Percentiles rank a stretch among this genome's conserved stretches.
phyloP scores from a whole-genome alignment of 2,888 invertebrate species.

The Lepetodrilus schrolli region DNA sequence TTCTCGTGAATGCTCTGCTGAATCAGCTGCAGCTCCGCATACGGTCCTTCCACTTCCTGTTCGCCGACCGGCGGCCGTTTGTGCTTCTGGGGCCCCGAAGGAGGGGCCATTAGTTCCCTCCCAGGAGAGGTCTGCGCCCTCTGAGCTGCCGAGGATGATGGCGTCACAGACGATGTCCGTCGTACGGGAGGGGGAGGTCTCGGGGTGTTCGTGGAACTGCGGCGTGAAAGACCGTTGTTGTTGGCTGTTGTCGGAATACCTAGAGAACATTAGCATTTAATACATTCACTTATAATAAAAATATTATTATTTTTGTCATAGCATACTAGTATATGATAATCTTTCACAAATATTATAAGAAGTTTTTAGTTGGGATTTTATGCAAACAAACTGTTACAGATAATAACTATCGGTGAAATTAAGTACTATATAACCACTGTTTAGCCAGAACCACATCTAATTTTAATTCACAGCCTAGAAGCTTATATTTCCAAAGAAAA shows the following conservation, averaged over 20 bases:
- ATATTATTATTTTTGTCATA: no score
- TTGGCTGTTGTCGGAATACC: constrained; percentile 53
- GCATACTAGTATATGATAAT: no score
- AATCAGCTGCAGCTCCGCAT: constrained; percentile 63
- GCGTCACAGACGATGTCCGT: constrained; percentile 67
- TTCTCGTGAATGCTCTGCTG: constrained; percentile 58
- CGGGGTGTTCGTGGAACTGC: constrained; percentile 54
- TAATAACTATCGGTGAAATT: no score
- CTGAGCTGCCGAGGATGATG: constrained; percentile 53
- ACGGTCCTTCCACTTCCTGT: constrained; percentile 44
- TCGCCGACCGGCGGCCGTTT: constrained; percentile 30
- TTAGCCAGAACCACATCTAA: no score
- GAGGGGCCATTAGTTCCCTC: constrained; percentile 41
- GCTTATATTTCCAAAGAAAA: no score
- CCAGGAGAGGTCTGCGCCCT: constrained; percentile 56
- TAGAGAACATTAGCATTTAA: no score
- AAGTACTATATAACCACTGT: no score
- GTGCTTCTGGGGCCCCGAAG: constrained; percentile 29
- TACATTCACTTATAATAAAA: no score
- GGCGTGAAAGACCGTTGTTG: constrained; percentile 47
- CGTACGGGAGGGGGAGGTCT: constrained; percentile 73
- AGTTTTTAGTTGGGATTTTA: no score
- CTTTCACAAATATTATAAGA: no score
- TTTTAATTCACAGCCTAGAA: no score
- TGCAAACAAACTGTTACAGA: no score